Percentiles rank a stretch among this genome's conserved stretches.
These are phyloP conservation scores for Mesorhabditis belari DNA, from an alignment of 2,888 invertebrate genomes.

Conservation along the genomic window DNA sequence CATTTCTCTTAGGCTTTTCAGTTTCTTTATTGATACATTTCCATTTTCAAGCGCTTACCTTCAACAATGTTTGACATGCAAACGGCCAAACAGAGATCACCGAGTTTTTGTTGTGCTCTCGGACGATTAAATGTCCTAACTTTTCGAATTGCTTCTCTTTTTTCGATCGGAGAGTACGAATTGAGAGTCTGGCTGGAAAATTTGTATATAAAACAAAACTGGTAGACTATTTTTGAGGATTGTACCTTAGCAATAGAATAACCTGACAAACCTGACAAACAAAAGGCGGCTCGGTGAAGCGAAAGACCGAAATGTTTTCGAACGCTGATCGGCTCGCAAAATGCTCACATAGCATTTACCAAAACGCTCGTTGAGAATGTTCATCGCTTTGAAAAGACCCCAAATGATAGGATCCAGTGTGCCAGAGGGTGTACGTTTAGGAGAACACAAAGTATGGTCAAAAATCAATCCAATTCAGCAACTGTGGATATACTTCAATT, in stretches of 20 bases:
- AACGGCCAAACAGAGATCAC: constrained; percentile 57
- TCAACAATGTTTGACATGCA: constrained; percentile 52
- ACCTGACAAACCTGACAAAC: constrained; percentile 5
- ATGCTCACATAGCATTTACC: constrained; percentile 61
- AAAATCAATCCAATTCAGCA: constrained; percentile 6
- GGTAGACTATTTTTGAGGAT: neutral
- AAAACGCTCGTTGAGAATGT: constrained; percentile 32
- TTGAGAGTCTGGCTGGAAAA: constrained; percentile 52
- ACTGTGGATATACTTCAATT: neutral
- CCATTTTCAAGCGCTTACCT: too few relatives aligned
- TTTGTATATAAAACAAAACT: neutral
- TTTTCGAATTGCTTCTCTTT: constrained; percentile 50
- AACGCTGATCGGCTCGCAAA: constrained; percentile 75
- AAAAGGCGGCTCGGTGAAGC: constrained; percentile 23
- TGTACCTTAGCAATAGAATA: neutral
- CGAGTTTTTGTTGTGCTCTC: constrained; percentile 54
- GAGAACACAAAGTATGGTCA: too few relatives aligned
- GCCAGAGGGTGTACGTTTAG: constrained; percentile 63
- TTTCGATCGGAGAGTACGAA: constrained; percentile 54
- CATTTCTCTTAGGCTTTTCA: too few relatives aligned
- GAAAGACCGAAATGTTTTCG: constrained; percentile 52
- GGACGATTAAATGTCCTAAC: constrained; percentile 55
- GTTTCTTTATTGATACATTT: too few relatives aligned
- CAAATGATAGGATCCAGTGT: neutral
- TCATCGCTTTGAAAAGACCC: constrained; percentile 42